These are phyloP conservation scores for Agapostemon virescens DNA, from an alignment of 2,888 invertebrate species.

Conservation along the genomic window DNA sequence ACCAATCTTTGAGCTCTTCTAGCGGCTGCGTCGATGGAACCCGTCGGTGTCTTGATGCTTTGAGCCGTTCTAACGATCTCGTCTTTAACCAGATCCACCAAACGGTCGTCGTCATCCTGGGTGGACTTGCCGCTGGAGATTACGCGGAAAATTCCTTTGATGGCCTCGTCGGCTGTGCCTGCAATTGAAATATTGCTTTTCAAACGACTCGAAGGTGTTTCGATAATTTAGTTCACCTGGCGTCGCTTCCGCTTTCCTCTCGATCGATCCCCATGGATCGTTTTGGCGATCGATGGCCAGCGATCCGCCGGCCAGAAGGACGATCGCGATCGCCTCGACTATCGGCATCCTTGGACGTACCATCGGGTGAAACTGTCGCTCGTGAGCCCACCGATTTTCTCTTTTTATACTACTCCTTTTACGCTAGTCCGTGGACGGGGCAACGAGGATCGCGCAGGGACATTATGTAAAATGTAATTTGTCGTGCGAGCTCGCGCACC, in stretches of 20 bases:
- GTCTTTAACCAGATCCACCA: slow-evolving; percentile 65
- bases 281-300: slow-evolving; percentile 18
- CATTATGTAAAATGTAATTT: slow-evolving; percentile 66
- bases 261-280: slow-evolving; percentile 29
- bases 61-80: slow-evolving; percentile 65
- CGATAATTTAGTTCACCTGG: no score
- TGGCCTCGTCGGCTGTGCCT: slow-evolving; percentile 48
- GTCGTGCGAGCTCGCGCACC: slow-evolving; percentile 41
- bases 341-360: slow-evolving; percentile 60
- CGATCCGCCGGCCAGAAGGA: slow-evolving; percentile 53
- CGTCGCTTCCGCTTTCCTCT: slow-evolving; percentile 20
- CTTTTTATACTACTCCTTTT: slow-evolving; percentile 63
- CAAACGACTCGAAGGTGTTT: no score
- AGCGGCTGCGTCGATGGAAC: slow-evolving; percentile 68
- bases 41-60: slow-evolving; percentile 59
- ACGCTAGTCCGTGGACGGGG: slow-evolving; percentile 8
- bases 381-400: slow-evolving; percentile 43
- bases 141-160: slow-evolving; percentile 51
- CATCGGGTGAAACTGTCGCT: slow-evolving; percentile 60
- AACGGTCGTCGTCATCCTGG: slow-evolving; percentile 61
- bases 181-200: neutral
- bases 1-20: slow-evolving; percentile 69
- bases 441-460: slow-evolving; percentile 34
- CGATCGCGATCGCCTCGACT: slow-evolving; percentile 54
- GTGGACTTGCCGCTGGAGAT: slow-evolving; percentile 59